Conservation (phyloP, 2,888 invertebrate genomes). For the Drosophila subquinaria region DNA sequence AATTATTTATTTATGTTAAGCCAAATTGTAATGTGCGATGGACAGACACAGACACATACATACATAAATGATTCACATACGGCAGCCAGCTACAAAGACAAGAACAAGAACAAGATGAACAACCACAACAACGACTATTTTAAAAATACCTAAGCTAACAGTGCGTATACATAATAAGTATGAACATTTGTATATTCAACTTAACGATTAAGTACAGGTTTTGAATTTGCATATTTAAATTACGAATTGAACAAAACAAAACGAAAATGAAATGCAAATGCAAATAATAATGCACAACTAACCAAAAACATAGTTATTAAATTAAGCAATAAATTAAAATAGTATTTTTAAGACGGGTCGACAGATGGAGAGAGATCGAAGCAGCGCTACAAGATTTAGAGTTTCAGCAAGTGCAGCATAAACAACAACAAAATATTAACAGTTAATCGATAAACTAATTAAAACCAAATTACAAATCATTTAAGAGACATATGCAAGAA, state of each 20-base stretch:
- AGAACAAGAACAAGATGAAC: slow-evolving; percentile 45
- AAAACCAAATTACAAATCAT: slow-evolving; percentile 43
- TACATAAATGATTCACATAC: slow-evolving; percentile 42
- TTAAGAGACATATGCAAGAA: slow-evolving; percentile 61
- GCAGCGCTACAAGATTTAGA: slow-evolving; percentile 77
- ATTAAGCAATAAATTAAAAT: slow-evolving; percentile 51
- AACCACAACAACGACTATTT: slow-evolving; percentile 82
- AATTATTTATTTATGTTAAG: slow-evolving; percentile 67
- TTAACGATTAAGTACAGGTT: slow-evolving; percentile 74
- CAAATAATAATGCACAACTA: slow-evolving; percentile 76
- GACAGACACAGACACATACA: slow-evolving; percentile 31
- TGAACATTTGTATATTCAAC: slow-evolving; percentile 76
- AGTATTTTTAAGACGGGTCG: slow-evolving; percentile 40
- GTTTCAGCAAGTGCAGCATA: slow-evolving; percentile 74
- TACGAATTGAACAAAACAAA: slow-evolving; percentile 44
- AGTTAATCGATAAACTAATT: slow-evolving; percentile 41
- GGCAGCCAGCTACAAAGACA: slow-evolving; percentile 61
- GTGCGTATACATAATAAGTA: slow-evolving; percentile 70
- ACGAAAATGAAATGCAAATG: slow-evolving; percentile 48
- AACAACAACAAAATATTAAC: slow-evolving; percentile 54
- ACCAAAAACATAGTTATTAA: slow-evolving; percentile 54
- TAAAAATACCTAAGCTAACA: slow-evolving; percentile 75
- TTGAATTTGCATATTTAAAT: slow-evolving; percentile 76
- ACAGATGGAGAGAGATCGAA: slow-evolving; percentile 28
- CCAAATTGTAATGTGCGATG: slow-evolving; percentile 60